Conservation (phyloP, 2,113 vertebrate genomes). For the Machaerirhynchus nigripectus region DNA sequence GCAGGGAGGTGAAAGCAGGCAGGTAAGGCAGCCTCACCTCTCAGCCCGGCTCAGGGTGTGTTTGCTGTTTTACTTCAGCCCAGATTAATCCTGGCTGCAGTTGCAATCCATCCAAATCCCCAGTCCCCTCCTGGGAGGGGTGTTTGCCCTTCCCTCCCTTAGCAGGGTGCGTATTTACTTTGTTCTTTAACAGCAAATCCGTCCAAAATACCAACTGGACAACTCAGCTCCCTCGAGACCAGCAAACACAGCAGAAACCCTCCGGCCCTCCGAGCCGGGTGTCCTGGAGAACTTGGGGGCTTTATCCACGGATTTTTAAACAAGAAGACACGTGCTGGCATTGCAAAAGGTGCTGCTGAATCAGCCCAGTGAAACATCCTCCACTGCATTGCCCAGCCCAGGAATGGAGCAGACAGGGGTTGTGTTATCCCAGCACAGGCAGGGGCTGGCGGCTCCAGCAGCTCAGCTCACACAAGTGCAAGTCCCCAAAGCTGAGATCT, state of each 20-base stretch:
- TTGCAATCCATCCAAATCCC: neutral
- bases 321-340: neutral
- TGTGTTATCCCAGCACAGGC: neutral
- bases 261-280: neutral
- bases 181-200: neutral
- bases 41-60: neutral
- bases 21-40: neutral
- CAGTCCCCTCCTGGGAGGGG: neutral
- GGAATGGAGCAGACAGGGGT: neutral
- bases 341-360: neutral
- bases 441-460: rapidly evolving
- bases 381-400: neutral
- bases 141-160: neutral
- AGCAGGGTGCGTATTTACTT: neutral
- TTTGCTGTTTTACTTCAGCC: neutral
- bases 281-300: neutral
- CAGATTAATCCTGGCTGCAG: neutral
- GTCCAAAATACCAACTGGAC: neutral
- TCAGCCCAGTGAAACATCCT: neutral
- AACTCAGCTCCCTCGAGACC: neutral
- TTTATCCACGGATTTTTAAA: neutral
- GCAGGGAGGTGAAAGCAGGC: neutral
- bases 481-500: neutral
- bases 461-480: neutral
- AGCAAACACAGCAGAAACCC: neutral